Evolutionary conservation across 2,113 vertebrate species (phyloP).

Genomic region (Anseranas semipalmata): DNA sequence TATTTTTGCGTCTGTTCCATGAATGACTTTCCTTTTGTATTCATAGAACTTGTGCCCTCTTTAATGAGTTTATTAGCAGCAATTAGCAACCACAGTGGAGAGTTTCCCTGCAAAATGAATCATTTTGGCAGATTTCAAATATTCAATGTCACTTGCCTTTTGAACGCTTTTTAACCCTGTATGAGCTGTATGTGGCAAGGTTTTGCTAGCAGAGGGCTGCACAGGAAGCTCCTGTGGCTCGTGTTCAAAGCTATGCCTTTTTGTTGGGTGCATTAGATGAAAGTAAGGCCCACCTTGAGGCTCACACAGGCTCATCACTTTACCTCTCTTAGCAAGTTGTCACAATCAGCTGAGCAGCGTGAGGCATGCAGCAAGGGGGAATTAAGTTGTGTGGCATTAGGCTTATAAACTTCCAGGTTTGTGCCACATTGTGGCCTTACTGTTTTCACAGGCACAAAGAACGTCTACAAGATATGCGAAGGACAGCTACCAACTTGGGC

Average conservation of each 20-base stretch:
- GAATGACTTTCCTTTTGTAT: not conserved
- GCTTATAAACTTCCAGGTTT: not conserved
- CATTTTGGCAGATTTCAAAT: not conserved
- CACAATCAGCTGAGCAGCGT: not conserved
- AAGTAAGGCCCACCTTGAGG: not conserved
- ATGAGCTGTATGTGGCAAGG: not conserved
- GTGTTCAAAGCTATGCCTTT: not conserved
- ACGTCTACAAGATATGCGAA: not conserved
- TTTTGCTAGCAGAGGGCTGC: not conserved
- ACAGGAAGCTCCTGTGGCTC: not conserved
- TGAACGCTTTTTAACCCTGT: not conserved
- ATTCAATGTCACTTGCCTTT: not conserved
- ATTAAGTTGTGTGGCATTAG: not conserved
- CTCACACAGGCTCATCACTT: not conserved
- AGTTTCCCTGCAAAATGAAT: not conserved
- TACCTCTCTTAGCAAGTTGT: not conserved
- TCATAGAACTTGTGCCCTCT: not conserved
- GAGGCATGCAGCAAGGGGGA: accelerated
- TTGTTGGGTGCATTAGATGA: not conserved
- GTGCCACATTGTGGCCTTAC: not conserved
- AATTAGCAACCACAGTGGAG: not conserved
- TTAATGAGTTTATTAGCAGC: not conserved
- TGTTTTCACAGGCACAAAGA: not conserved
- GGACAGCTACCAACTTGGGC: not conserved
- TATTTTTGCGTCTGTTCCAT: not conserved